Evolutionary conservation across 2,888 invertebrate species (phyloP), one percentile per base, ranked within the genome.

Genomic region (Nymphalis c-album): DNA sequence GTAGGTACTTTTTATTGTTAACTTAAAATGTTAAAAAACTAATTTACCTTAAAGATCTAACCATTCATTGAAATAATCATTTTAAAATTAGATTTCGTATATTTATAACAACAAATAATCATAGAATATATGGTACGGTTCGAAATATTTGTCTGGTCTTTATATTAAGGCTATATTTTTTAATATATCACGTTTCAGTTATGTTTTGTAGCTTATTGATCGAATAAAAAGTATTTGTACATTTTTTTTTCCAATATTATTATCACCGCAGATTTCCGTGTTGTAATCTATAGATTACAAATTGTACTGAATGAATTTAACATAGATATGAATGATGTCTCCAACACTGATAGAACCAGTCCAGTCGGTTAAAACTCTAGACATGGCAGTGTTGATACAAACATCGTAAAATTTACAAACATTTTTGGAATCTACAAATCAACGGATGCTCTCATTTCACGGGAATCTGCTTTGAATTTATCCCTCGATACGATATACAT

Each of bases 401-500:
- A 2, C 18, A n/a, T 10, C 35, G 7, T 4, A 35, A 4, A 31
- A 48, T 48, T 48, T 4, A 6, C 6, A 17, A 17, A n/a, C n/a
- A 48, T 6, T 5, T 18, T 17, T 48, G 17, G 18, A 26, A 59
- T 87, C 84, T 93, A 94, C 77, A 94, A 86, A 80, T 94, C 94
- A 69, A 94, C 93, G 40, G 94, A 93, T 62, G 90, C 90, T 75
- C 94, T 90, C 80, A 94, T 93, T 72, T 93, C 87, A 69, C 84
- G 85, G 75, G 83, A 86, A 84, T 87, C 94, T 76, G 85, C 80
- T 70, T 87, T 86, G 78, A 91, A 94, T 80, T 94, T 94, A 82
- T 94, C 92, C 75, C 94, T 91, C 76, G 93, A 93, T 74, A 94
- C 87, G 80, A 94, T 94, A 86, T 95, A 95, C 81, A 94, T 94